Conservation (phyloP, 2,888 invertebrate genomes). For the Eumerus sabulonum region DNA sequence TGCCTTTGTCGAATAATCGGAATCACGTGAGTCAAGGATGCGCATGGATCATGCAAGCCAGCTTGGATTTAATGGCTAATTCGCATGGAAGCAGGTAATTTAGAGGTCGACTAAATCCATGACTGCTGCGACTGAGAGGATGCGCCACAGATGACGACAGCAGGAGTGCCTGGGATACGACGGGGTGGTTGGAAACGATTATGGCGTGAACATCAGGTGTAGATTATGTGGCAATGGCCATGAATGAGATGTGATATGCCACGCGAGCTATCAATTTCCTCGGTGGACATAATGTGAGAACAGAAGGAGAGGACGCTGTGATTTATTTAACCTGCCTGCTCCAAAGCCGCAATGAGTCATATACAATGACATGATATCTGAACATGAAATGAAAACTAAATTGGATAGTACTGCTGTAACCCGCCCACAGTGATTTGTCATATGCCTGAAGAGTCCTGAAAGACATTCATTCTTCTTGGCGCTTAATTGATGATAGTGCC, state of each 20-base stretch:
- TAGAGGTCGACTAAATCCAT: conserved; percentile 34
- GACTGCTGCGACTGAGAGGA: conserved; percentile 2
- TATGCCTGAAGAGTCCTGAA: too few relatives aligned
- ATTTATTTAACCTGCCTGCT: too few relatives aligned
- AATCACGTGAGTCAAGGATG: neutral
- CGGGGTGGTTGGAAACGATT: too few relatives aligned
- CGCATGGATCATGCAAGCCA: neutral
- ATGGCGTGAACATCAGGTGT: conserved; percentile 63
- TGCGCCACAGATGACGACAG: conserved; percentile 39
- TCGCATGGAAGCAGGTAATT: conserved; percentile 49
- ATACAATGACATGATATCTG: too few relatives aligned
- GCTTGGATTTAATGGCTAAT: conserved; percentile 38
- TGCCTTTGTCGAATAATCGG: too few relatives aligned
- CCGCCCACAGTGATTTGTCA: too few relatives aligned
- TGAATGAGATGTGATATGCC: conserved; percentile 28
- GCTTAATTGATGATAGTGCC: too few relatives aligned
- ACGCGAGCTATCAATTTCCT: conserved; percentile 54
- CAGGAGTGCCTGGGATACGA: too few relatives aligned
- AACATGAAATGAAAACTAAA: too few relatives aligned
- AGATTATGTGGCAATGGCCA: conserved; percentile 40
- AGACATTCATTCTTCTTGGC: too few relatives aligned
- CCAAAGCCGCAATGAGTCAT: too few relatives aligned
- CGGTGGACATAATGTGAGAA: conserved; percentile 22
- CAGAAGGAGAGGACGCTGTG: neutral
- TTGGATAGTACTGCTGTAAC: too few relatives aligned